Conservation (phyloP, 2,888 invertebrate species). For the Eupithecia vulgata region DNA sequence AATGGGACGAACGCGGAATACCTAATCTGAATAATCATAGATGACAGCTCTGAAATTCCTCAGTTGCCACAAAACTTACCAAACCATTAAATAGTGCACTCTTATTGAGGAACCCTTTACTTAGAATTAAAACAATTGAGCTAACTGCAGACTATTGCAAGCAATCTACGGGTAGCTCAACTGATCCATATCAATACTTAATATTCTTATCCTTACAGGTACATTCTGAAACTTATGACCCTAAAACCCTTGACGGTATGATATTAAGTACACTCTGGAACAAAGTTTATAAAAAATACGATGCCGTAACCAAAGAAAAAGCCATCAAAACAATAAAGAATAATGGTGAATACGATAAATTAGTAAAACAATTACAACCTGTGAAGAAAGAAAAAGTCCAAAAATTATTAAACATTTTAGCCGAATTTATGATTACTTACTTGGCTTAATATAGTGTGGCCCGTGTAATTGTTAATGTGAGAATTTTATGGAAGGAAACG, state of each 20-base stretch:
- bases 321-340: conserved; percentile 64
- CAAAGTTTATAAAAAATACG: conserved; percentile 64
- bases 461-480: not conserved
- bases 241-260: conserved; percentile 70
- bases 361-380: conserved; percentile 60
- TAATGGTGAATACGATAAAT: conserved; percentile 64
- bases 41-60: no score
- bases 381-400: conserved; percentile 66
- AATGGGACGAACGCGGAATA: no score
- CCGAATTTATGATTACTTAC: conserved; percentile 66
- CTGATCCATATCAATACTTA: no score
- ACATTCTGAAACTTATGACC: conserved; percentile 51
- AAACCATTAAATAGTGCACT: no score
- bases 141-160: no score
- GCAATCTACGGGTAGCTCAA: no score
- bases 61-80: no score
- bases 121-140: no score
- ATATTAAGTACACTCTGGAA: conserved; percentile 72
- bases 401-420: conserved; percentile 60
- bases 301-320: conserved; percentile 61
- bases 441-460: conserved; percentile 45
- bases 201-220: conserved; percentile 52
- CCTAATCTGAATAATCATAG: no score
- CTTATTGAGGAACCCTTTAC: no score
- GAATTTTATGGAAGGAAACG: not conserved